phyloP scores from a whole-genome alignment of 1,140 invertebrate species.

The Ceratosolen solmsi region DNA sequence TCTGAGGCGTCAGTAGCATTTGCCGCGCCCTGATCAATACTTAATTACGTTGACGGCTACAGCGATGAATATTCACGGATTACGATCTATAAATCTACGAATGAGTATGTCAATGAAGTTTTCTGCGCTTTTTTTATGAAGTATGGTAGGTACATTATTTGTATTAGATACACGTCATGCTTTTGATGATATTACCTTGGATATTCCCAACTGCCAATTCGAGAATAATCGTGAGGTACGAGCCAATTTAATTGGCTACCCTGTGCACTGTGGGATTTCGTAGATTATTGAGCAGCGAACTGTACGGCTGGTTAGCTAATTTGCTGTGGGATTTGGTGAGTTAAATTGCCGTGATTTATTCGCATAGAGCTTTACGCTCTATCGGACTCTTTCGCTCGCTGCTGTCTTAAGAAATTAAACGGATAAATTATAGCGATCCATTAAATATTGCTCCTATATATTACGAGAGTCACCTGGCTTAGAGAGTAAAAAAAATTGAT shows the following conservation, averaged over 20 bases:
- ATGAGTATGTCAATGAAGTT: background rate
- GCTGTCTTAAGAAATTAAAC: background rate
- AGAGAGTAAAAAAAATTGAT: too few relatives aligned
- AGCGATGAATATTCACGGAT: background rate
- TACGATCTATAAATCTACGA: background rate
- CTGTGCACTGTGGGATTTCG: background rate
- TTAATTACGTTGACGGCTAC: constrained; percentile 30
- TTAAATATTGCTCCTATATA: too few relatives aligned
- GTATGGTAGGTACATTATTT: background rate
- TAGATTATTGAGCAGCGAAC: background rate
- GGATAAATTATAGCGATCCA: background rate
- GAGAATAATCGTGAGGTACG: background rate
- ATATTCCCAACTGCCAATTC: background rate
- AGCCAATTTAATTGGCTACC: background rate
- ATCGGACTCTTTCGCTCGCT: too few relatives aligned
- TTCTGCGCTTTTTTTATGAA: background rate
- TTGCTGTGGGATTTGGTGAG: background rate
- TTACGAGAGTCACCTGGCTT: too few relatives aligned
- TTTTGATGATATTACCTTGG: background rate
- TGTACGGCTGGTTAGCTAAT: background rate
- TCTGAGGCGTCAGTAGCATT: background rate
- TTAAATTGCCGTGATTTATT: background rate
- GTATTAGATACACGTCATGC: background rate
- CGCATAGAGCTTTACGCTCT: background rate
- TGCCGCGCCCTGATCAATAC: constrained; percentile 31